These are phyloP conservation scores for Heliconius sara DNA, from an alignment of 2,888 invertebrate genomes.

Conservation along the genomic window DNA sequence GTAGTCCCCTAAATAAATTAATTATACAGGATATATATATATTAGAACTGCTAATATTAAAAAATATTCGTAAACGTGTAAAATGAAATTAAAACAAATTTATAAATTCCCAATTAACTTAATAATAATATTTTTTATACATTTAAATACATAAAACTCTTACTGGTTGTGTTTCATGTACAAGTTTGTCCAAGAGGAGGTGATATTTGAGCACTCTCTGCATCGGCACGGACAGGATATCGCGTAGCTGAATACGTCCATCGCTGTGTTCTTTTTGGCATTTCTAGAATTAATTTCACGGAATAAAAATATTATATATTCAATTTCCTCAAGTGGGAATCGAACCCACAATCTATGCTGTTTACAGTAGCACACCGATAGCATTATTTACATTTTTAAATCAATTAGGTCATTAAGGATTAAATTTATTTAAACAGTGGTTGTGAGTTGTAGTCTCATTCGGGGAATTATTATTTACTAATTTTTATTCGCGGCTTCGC, in stretches of 20 bases:
- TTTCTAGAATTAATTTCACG: conserved; percentile 84
- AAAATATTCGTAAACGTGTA: too few relatives aligned
- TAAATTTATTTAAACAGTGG: background rate
- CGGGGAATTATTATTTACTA: background rate
- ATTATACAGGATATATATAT: too few relatives aligned
- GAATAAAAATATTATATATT: background rate
- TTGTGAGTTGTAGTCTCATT: background rate
- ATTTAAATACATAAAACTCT: conserved; percentile 51
- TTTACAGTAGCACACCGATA: too few relatives aligned
- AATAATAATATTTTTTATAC: too few relatives aligned
- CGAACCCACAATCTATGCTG: too few relatives aligned
- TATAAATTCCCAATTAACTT: background rate
- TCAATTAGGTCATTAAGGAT: too few relatives aligned
- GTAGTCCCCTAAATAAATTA: too few relatives aligned
- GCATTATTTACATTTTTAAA: too few relatives aligned
- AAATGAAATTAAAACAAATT: too few relatives aligned
- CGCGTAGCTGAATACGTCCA: conserved; percentile 96
- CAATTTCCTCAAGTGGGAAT: too few relatives aligned
- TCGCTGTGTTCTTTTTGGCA: conserved; percentile 97
- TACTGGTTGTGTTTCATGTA: conserved; percentile 93
- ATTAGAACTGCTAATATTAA: too few relatives aligned
- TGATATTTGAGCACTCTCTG: conserved; percentile 99
- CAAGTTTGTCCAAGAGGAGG: conserved; percentile 93
- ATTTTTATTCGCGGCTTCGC: background rate
- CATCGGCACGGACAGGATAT: conserved; percentile 98